Evolutionary conservation across 1,140 invertebrate genomes (phyloP).

Genomic region (Drosophila auraria): DNA sequence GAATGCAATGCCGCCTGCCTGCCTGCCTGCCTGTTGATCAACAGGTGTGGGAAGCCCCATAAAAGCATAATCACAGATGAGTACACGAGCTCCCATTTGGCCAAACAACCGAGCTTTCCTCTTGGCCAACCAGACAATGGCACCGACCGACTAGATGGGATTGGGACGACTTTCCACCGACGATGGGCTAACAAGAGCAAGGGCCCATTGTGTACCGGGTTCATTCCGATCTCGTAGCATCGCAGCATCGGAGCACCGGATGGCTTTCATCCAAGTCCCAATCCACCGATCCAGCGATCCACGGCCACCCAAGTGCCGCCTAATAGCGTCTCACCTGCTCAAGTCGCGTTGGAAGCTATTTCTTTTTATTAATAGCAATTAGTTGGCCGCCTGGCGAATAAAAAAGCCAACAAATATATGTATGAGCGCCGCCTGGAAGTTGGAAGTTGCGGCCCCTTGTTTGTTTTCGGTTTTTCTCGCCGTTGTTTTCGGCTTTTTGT

Average conservation of each 20-base stretch:
- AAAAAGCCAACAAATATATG: conserved; percentile 26
- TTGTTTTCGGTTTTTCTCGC: conserved; percentile 35
- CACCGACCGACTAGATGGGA: conserved; percentile 17
- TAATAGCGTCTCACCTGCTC: conserved; percentile 54
- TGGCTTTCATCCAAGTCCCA: conserved; percentile 34
- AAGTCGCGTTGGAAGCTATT: conserved; percentile 41
- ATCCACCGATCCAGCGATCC: conserved; percentile 20
- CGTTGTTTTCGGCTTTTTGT: conserved; percentile 5
- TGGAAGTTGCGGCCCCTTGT: conserved; percentile 60
- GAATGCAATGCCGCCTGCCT: conserved; percentile 29
- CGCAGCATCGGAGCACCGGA: conserved; percentile 15
- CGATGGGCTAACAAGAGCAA: conserved; percentile 55
- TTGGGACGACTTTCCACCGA: conserved; percentile 47
- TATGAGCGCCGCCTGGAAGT: conserved; percentile 55
- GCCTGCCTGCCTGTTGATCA: conserved; percentile 25
- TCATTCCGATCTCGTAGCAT: conserved; percentile 25
- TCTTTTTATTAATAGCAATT: conserved; percentile 80
- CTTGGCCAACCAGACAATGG: conserved; percentile 44
- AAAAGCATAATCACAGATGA: conserved; percentile 53
- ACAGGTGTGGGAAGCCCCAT: conserved; percentile 62
- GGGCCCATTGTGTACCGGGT: conserved; percentile 50
- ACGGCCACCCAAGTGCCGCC: conserved; percentile 54
- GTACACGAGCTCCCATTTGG: conserved; percentile 47
- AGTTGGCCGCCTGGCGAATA: conserved; percentile 45
- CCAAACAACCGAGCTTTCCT: conserved; percentile 45